Base-by-base conservation (phyloP, 2,797 vertebrate species). In the Sylvia borin region DNA sequence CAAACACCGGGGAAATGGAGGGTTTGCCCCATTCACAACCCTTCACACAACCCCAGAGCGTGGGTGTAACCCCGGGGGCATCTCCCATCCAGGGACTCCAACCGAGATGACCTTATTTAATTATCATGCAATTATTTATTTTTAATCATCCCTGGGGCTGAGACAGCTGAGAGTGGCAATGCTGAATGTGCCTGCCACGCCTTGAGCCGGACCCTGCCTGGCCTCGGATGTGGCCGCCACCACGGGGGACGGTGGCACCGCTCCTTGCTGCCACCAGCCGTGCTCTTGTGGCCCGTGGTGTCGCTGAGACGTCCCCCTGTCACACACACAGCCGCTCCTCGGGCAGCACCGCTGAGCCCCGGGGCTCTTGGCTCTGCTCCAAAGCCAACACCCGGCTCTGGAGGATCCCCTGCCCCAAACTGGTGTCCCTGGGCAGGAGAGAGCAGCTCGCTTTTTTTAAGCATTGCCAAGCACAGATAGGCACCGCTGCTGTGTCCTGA, bases 221-320 rank as follows among this genome's bases (percentile, higher is more conserved):
- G 68, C 53, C 29, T 85, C 15, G 11, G 86, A 47, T 32, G 91
- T 54, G 86, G 61, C 76, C 45, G 81, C n/a, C 5, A 2, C 42
- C 3, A 2, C 53, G 9, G 64, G 64, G 9, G 4, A 12, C 0
- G 2, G 36, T 40, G 53, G 29, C 66, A 62, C 62, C 0, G 4
- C 84, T 77, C 60, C 38, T 60, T 8, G 64, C 45, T 70, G 83
- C 58, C 79, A 16, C 3, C 3, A 17, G 43, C 83, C 32, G n/a
- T 0, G 4, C 58, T 72, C 58, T 2, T 12, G 66, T 3, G 13
- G 21, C 24, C n/a, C 6, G 0, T 4, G 57, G 15, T 6, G 10
- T 3, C 2, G 32, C 73, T 62, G 72, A 12, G 42, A 29, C 0
- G 0, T 50, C 45, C 48, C 34, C 54, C 5, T 2, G 7, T 70